Conservation (phyloP, 2,797 vertebrate species). For the Cottoperca gobio region DNA sequence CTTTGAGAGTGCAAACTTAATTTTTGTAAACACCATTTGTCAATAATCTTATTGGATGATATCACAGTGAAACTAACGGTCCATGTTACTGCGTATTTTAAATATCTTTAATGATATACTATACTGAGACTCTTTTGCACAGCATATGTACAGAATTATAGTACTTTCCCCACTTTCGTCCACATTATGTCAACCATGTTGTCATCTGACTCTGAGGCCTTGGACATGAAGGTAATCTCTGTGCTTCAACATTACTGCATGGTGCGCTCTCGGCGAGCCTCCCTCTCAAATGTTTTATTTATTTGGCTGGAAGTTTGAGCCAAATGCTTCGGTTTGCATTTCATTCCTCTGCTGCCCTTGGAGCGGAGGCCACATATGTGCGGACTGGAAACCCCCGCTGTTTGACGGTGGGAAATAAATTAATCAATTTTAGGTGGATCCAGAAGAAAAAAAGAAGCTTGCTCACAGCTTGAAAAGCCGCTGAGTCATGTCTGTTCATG, state of each 20-base stretch:
- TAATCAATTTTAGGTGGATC: conserved; percentile 54
- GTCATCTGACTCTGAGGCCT: conserved; percentile 45
- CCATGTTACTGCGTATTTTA: background rate
- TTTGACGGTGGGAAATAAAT: conserved; percentile 61
- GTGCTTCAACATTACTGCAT: conserved; percentile 53
- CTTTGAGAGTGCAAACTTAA: background rate
- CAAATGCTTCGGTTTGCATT: conserved; percentile 56
- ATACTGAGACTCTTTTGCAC: background rate
- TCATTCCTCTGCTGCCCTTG: conserved; percentile 67
- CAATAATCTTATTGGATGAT: background rate
- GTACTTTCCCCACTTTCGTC: conserved; percentile 10
- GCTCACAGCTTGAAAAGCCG: conserved; percentile 32
- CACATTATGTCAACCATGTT: conserved; percentile 23
- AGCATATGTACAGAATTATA: conserved; percentile 22
- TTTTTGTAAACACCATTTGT: background rate
- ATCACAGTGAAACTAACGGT: background rate
- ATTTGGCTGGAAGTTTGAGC: conserved; percentile 53
- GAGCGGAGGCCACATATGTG: conserved; percentile 51
- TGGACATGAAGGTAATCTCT: conserved; percentile 47
- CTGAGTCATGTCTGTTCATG: conserved; percentile 71
- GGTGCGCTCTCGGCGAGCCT: conserved; percentile 43
- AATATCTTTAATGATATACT: conserved; percentile 2
- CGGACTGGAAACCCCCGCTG: conserved; percentile 62
- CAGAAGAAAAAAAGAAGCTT: conserved; percentile 8
- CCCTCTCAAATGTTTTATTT: conserved; percentile 62